phyloP scores from a whole-genome alignment of 2,797 vertebrate species.

The Pantherophis vulpinus region DNA sequence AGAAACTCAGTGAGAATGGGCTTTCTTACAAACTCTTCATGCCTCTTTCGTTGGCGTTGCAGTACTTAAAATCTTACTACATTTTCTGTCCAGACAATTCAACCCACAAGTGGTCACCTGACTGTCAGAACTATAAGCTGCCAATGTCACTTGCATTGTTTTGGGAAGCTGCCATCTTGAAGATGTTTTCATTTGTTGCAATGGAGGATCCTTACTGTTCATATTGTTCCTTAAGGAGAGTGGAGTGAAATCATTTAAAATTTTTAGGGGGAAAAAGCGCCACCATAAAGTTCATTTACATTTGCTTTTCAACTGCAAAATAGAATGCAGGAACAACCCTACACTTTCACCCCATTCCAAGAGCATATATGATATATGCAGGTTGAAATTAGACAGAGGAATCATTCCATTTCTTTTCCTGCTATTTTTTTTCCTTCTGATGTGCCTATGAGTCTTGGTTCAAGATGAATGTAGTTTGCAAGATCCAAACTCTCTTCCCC shows the following conservation, averaged over 20 bases:
- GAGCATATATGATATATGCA: not conserved
- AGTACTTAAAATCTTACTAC: not conserved
- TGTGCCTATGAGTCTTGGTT: not conserved
- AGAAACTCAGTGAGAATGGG: conserved; percentile 44
- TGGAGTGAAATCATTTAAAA: not conserved
- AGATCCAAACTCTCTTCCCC: not conserved
- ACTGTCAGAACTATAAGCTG: conserved; percentile 1
- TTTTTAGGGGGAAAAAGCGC: conserved; percentile 25
- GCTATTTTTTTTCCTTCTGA: not conserved
- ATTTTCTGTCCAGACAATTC: not conserved
- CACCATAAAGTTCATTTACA: not conserved
- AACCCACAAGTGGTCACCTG: not conserved
- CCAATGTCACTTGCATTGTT: conserved; percentile 20
- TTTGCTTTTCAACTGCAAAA: not conserved
- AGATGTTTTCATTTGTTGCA: conserved; percentile 15
- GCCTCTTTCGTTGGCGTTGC: not conserved
- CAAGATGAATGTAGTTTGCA: not conserved
- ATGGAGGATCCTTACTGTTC: conserved; percentile 16
- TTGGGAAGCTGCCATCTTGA: rapidly evolving
- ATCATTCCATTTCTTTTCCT: not conserved
- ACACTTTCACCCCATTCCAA: not conserved
- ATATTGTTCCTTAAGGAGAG: not conserved
- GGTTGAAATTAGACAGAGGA: not conserved
- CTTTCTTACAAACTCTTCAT: not conserved
- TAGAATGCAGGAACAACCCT: not conserved